Evolutionary conservation across 2,797 vertebrate species (phyloP).

Genomic region (Platalea minor): DNA sequence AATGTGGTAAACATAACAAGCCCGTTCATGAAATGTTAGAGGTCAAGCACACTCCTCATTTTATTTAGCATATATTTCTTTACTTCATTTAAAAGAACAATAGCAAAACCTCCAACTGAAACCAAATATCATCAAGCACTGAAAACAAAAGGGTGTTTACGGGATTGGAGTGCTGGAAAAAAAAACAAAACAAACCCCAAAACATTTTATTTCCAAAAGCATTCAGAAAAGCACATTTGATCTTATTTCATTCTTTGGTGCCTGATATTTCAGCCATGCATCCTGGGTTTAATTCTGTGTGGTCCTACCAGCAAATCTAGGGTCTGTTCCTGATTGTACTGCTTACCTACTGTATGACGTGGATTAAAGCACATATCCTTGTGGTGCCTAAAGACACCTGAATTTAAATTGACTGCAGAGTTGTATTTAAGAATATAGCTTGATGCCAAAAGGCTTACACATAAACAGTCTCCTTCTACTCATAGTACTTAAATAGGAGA

Average conservation of each 20-base stretch:
- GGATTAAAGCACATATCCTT: background rate
- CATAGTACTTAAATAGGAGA: background rate
- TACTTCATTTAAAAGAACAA: background rate
- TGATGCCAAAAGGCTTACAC: background rate
- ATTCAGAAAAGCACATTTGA: background rate
- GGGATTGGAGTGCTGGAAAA: background rate
- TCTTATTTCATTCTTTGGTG: background rate
- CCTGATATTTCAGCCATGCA: background rate
- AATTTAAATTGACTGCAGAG: background rate
- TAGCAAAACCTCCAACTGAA: slow-evolving; percentile 3
- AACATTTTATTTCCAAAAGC: background rate
- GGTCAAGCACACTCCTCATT: background rate
- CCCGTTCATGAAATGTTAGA: background rate
- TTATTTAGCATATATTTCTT: background rate
- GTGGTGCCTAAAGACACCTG: background rate
- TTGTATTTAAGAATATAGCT: background rate
- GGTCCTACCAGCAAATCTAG: background rate
- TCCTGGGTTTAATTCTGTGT: background rate
- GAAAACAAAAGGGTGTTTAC: background rate
- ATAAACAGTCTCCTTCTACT: background rate
- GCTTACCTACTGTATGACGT: background rate
- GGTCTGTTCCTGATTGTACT: background rate
- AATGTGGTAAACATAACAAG: background rate
- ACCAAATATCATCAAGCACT: background rate
- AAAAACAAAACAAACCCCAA: too few relatives aligned